Evolutionary conservation across 2,888 invertebrate species (phyloP), one percentile per base, ranked within the genome.

Genomic region (Chalcosyrphus nemorum): DNA sequence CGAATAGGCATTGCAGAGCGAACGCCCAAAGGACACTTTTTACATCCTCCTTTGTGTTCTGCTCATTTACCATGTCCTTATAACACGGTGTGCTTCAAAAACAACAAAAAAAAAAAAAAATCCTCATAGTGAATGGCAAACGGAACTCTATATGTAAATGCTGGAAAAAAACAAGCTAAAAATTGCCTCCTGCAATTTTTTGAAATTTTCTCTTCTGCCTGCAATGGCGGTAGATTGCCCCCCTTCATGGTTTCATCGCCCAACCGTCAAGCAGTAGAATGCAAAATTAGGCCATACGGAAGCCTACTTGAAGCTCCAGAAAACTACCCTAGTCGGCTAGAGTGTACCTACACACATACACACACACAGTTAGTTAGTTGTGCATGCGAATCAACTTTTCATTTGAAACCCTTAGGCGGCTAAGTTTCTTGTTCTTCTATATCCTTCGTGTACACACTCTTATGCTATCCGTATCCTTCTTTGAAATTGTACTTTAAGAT

Each of bases 271-370:
- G 38, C 41, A 24, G 17, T 7, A 72, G 21, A 45, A 61, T 52
- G 38, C n/a, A 52, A 74, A 82, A 78, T 82, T 78, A 82, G 78
- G 68, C 61, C 82, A 82, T 72, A 47, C 66, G 78, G 78, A 78
- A 82, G 72, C 78, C 72, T 78, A 56, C 56, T 50, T 54, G 54
- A 47, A 35, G 61, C 66, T 82, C 78, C 54, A 72, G 78, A 72
- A 71, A 76, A 11, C n/a, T 15, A 52, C 47, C 13, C n/a, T n/a
- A n/a, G n/a, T n/a, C n/a, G n/a, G n/a, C n/a, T n/a, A n/a, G n/a
- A n/a, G n/a, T n/a, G 15, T 17, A 63, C 32, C 9, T 19, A 35
- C 4, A 59, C 21, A 35, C 2, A 65, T 19, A 15, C 19, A 11
- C 19, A 50, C 29, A 71, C 59, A n/a, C n/a, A n/a, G n/a, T n/a